Evolutionary conservation across 2,797 vertebrate species (phyloP).

Genomic region (Nyctalus aviator): DNA sequence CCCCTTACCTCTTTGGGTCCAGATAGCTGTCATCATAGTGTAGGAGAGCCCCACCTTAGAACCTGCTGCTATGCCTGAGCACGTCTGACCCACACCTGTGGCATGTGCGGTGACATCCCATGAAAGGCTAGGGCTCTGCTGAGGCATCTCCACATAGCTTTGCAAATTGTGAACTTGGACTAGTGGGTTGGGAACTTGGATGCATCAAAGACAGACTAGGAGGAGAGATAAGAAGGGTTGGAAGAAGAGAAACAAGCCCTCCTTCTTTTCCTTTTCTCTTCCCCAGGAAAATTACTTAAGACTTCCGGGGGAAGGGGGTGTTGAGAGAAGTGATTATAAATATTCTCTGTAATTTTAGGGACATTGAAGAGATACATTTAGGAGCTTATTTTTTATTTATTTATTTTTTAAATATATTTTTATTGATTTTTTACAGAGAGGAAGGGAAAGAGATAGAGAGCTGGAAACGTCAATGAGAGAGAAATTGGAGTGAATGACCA

Average conservation of each 20-base stretch:
- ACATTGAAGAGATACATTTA: background rate
- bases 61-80: background rate
- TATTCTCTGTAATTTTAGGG: background rate
- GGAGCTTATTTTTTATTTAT: background rate
- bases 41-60: background rate
- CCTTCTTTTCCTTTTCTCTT: background rate
- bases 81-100: background rate
- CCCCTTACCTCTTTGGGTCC: background rate
- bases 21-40: background rate
- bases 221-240: background rate
- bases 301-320: background rate
- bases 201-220: background rate
- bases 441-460: too few relatives aligned
- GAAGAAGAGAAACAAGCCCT: background rate
- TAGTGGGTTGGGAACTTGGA: background rate
- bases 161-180: background rate
- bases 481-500: too few relatives aligned
- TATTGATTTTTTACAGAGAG: too few relatives aligned
- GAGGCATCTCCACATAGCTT: background rate
- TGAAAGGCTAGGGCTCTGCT: background rate
- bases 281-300: background rate
- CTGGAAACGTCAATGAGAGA: too few relatives aligned
- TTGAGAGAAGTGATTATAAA: background rate
- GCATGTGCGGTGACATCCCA: fast-evolving
- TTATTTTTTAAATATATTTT: too few relatives aligned